Base-by-base conservation (phyloP, 1,140 invertebrate genomes). In the Thaumetopoea pityocampa region DNA sequence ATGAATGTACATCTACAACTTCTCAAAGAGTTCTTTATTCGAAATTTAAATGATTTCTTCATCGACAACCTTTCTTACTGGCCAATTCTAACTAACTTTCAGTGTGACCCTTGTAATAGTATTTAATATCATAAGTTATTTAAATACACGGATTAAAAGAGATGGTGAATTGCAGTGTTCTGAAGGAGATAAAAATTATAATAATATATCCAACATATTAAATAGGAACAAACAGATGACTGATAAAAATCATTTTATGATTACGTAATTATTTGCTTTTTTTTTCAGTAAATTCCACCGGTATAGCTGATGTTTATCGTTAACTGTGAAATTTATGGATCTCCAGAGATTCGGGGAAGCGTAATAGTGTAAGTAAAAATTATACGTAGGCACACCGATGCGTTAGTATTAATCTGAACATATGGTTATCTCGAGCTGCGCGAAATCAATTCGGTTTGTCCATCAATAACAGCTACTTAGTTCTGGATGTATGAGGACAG, bases 381-480 rank as follows among this genome's bases (percentile, higher is more conserved):
- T n/a, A 46, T 15, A 38, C 11, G 5, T 37, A 34, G 20, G 20
- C 26, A 8, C 19, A 17, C 19, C n/a, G 9, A n/a, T n/a, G n/a
- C 16, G 9, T 26, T 4, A n/a, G 9, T 29, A 9, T 22, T 35
- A 38, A 34, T 26, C 16, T 12, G 16, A 45, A 45, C 48, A 33
- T 35, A 26, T 32, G 28, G 23, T 51, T 37, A 53, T 52, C 42
- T 30, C 19, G 30, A 24, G 50, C 26, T 36, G 52, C 34, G 45
- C 35, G 49, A 64, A 67, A 67, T 67, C 65, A 65, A 79, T 74
- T 79, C 60, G 51, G 65, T 64, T 69, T 72, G 66, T 72, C 65
- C 72, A 65, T 77, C 74, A 77, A 77, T 80, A 80, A 56, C 51
- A 67, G 68, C 72, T 79, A 77, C 72, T 77, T 67, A 71, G 52